Evolutionary conservation across 2,113 vertebrate genomes (phyloP), one percentile per base, ranked within the genome.

Genomic region (Xerus inauris): DNA sequence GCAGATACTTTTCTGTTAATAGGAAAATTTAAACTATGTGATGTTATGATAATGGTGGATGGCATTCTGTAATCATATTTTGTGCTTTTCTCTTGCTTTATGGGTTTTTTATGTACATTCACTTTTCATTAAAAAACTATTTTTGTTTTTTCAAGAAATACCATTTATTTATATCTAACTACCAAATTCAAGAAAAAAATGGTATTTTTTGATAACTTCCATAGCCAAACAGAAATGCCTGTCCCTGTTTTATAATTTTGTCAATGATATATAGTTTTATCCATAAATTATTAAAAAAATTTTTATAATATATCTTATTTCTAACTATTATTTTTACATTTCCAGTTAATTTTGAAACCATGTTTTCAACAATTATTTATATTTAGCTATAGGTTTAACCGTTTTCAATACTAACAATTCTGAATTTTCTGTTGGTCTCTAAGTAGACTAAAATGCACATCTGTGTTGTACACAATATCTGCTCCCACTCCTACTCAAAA

Each of bases 1-100:
- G 32, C 93, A 87, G 59, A 85, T 86, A 64, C 30, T 67, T 92
- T 30, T 85, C 80, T 87, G 83, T 90, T 71, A 90, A 64, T 69
- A 79, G 30, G 57, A 80, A 59, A 81, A 32, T 72, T 87, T 72
- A 77, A 83, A 65, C 38, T 73, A 83, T 91, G 35, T 13, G 3
- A 64, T 82, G 5, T 76, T 42, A 64, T 79, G 42, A 87, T 65
- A 79, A 86, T 19, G 35, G 45, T 73, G 42, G 38, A 47, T 73
- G 42, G 38, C 9, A 69, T 64, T 83, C 51, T 45, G 7, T 59
- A 24, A 64, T 71, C n/a, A 77, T 65, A 59, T 62, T 89, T 82
- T 28, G 11, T 16, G 26, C 62, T 45, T 82, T 49, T 87, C 72
- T 20, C 67, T 87, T 87, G 87, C 19, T 83, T 87, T 83, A 57